A percentile compares a stretch with the other conserved stretches of the same genome.
These are phyloP conservation scores for Puffinus mauretanicus DNA, from an alignment of 2,113 vertebrate species.

Conservation along the genomic window DNA sequence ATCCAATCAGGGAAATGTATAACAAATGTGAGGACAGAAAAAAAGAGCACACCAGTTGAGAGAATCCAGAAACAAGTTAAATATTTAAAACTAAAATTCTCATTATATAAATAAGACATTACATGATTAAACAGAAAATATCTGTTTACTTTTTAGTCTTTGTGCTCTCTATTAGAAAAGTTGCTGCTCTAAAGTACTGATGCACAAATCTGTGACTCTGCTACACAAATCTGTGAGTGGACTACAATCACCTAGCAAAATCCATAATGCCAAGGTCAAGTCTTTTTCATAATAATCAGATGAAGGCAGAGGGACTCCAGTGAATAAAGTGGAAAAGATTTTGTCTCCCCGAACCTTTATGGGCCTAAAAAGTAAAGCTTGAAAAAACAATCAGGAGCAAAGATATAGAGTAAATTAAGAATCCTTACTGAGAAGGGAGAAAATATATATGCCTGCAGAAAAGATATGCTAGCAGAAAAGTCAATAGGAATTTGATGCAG, in stretches of 20 bases:
- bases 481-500: not conserved
- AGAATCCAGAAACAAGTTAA: slow-evolving; percentile 47
- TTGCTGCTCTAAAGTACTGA: not conserved
- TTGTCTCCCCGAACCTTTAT: not conserved
- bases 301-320: not conserved
- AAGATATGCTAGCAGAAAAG: not conserved
- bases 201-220: not conserved
- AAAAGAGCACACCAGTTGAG: not conserved
- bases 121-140: slow-evolving; percentile 26
- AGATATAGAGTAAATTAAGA: not conserved
- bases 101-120: slow-evolving; percentile 31
- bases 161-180: not conserved
- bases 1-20: not conserved
- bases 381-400: not conserved
- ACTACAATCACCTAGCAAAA: not conserved
- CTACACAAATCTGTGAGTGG: too few relatives aligned
- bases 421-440: not conserved
- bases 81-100: slow-evolving; percentile 59
- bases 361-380: not conserved
- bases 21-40: not conserved
- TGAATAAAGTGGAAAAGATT: not conserved
- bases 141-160: slow-evolving; percentile 7
- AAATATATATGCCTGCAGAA: not conserved
- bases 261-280: not conserved
- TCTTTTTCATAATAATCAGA: not conserved